Base-by-base conservation (phyloP, 2,888 invertebrate genomes). In the Callyntrura sp. region DNA sequence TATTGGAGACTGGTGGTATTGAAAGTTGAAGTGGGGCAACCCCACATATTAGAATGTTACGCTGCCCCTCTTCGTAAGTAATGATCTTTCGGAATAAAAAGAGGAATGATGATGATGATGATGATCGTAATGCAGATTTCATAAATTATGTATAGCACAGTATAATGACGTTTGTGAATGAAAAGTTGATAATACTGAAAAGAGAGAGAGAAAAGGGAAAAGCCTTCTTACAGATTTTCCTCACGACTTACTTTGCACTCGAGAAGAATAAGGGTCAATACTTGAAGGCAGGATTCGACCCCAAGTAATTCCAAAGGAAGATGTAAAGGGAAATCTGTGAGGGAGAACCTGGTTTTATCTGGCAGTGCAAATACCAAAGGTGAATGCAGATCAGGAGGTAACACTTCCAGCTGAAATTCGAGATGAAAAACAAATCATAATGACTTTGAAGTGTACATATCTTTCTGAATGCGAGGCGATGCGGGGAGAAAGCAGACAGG, bases 261-360 rank as follows among this genome's bases (percentile, higher is more conserved):
- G 93, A 99, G 95, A 93, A 99, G 96, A 94, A 99, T 99, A 93
- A 99, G 96, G 9, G 98, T 98, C 93, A 99, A 96, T 25, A 99
- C 99, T 95, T 98, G 98, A 88, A 99, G 96, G 95, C 99, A 99
- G 48, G 98, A 98, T 94, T 99, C 99, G 28, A 99, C 98, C 92
- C 99, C 99, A 91, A 99, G 96, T 90, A 99, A 95, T 95, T 99
- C 99, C 94, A 99, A 95, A 25, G 99, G 99, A 94, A 99, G 95
- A 95, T 99, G 99, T 88, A 99, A 95, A 0, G 99, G 99, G 94
- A 99, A 99, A 95, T 99, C 99, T 45, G 99, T 98, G 93, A 99
- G 95, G 60, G 98, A 96, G 95, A 99, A 99, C 93, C 99, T 96
- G 23, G 99, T 99, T 94, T 99, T 99, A 95, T 99, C 99, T 14